These are phyloP conservation scores for Orthosia incerta DNA, from an alignment of 2,888 invertebrate species.

Conservation along the genomic window DNA sequence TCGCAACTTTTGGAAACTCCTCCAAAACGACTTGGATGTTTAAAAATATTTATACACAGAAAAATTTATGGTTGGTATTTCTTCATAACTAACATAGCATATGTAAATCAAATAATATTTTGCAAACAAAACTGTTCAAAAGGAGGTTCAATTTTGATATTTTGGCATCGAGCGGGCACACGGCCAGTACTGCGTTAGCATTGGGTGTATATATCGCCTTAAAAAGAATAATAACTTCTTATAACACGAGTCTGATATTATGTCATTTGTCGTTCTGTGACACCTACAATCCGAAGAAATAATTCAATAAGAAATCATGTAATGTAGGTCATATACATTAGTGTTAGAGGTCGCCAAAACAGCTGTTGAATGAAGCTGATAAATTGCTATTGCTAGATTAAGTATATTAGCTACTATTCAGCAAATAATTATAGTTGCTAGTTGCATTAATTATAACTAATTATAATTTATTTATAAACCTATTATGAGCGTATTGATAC, in stretches of 20 bases:
- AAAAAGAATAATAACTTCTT: not conserved
- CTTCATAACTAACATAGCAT: too few species aligned
- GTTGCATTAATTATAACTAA: conserved; percentile 20
- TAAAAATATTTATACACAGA: too few species aligned
- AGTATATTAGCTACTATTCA: conserved; percentile 1
- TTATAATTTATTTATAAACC: conserved; percentile 28
- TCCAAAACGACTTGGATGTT: too few species aligned
- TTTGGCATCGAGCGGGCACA: too few species aligned
- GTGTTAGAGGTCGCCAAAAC: conserved; percentile 10
- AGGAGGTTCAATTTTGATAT: too few species aligned
- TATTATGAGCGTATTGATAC: conserved; percentile 11
- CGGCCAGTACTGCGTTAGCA: too few species aligned
- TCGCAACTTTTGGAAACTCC: too few species aligned
- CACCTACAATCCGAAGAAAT: not conserved
- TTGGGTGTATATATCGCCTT: too few species aligned
- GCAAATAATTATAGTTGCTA: not conserved
- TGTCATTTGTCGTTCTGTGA: not conserved
- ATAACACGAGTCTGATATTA: not conserved
- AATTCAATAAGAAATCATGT: not conserved
- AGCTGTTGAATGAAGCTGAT: conserved; percentile 27
- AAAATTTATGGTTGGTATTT: too few species aligned
- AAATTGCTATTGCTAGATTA: conserved; percentile 24
- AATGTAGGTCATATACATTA: conserved; percentile 27
- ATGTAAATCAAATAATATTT: too few species aligned
- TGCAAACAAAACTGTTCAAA: too few species aligned